A percentile compares a stretch with the other conserved stretches of the same genome.
Conservation (phyloP, 2,888 invertebrate species). For the Ornithoptera priamus region DNA sequence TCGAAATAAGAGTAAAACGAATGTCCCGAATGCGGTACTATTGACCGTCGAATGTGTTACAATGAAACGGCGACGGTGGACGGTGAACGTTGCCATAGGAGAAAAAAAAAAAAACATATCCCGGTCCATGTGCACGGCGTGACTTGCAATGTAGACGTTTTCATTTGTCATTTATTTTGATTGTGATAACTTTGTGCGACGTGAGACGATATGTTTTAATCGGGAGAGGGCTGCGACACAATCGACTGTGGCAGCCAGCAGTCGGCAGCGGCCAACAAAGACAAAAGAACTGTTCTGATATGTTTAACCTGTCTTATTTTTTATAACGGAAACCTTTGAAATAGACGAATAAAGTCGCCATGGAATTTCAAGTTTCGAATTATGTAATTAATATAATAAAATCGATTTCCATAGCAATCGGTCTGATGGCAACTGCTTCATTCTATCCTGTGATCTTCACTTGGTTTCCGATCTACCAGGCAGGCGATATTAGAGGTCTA, state of each 20-base stretch:
- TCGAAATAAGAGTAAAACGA: conserved; percentile 55
- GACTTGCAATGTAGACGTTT: conserved; percentile 75
- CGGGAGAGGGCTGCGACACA: conserved; percentile 40
- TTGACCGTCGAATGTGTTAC: conserved; percentile 67
- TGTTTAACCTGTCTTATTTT: background rate
- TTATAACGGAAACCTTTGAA: background rate
- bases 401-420: too few relatives aligned
- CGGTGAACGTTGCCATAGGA: conserved; percentile 62
- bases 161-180: conserved; percentile 81
- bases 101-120: conserved; percentile 54
- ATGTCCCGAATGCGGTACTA: conserved; percentile 69
- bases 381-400: too few relatives aligned
- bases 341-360: too few relatives aligned
- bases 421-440: too few relatives aligned
- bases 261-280: background rate
- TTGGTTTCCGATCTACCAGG: too few relatives aligned
- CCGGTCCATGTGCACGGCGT: conserved; percentile 45
- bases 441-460: too few relatives aligned
- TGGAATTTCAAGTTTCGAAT: too few relatives aligned
- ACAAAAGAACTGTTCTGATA: background rate
- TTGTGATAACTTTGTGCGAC: conserved; percentile 73
- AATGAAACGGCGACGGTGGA: conserved; percentile 65
- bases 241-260: conserved; percentile 9
- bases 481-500: too few relatives aligned
- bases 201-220: conserved; percentile 57